Base-by-base conservation (phyloP, 2,888 invertebrate species). In the Drosophila falleni region DNA sequence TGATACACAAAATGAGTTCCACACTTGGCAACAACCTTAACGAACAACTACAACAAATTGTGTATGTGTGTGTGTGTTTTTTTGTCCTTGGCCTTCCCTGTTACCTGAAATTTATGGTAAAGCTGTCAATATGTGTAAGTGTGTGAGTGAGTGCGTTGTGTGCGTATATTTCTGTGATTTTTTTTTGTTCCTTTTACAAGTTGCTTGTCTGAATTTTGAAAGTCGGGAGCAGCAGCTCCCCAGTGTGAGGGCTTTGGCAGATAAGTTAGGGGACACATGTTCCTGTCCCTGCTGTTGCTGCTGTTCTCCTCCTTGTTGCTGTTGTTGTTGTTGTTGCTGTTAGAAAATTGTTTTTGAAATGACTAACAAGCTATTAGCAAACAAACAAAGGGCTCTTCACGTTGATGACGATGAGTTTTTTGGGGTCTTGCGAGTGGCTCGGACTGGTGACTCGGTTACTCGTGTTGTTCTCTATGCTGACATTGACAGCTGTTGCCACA, bases 301-400 rank as follows among this genome's bases (percentile, higher is more conserved):
- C 41, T 69, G 65, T 49, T 58, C 51, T 74, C 54, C 51, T 74
- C 54, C 51, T 50, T 59, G 47, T 75, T 49, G 50, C 50, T 44
- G 35, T n/a, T 26, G 74, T 49, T 47, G 74, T 49, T 47, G 63
- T 15, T 62, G 59, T 47, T 66, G 44, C 35, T 75, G 80, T 54
- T 63, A 56, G 77, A 87, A 87, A 84, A 84, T 84, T 84, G 84
- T 83, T 84, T 84, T 88, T 72, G 81, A 84, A 84, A 84, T 88
- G 87, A 89, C 89, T 84, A 84, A 84, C 87, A 84, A 87, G 84
- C 84, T 84, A 84, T 89, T 88, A 89, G 89, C 81, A 77, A 88
- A 75, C 83, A 84, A 84, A 88, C 83, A 83, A 85, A 79, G 77
- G 65, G 75, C 63, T 63, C 64, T 58, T 61, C 60, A 74, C 50